Evolutionary conservation across 2,888 invertebrate species (phyloP).

Genomic region (Sarcophaga subvicina): DNA sequence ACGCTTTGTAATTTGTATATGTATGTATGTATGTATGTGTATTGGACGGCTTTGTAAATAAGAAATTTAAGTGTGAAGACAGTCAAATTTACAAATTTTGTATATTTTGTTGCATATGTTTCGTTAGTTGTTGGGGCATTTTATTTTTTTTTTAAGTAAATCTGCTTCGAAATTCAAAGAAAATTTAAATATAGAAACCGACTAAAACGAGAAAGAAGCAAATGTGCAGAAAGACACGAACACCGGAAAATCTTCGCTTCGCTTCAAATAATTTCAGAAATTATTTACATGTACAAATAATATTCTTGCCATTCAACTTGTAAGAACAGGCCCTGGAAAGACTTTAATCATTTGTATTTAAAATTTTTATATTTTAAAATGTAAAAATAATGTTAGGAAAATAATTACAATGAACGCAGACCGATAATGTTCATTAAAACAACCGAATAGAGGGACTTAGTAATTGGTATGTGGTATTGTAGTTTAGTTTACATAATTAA

Average conservation of each 20-base stretch:
- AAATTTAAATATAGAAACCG: constrained; percentile 21
- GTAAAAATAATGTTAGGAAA: too few relatives aligned
- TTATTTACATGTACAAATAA: constrained; percentile 42
- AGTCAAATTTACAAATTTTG: too few relatives aligned
- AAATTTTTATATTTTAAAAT: background rate
- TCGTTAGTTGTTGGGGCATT: background rate
- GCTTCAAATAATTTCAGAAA: constrained; percentile 52
- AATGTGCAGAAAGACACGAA: background rate
- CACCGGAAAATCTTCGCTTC: constrained; percentile 57
- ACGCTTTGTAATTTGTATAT: background rate
- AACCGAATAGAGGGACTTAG: too few relatives aligned
- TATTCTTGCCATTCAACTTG: background rate
- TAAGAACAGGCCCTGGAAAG: constrained; percentile 15
- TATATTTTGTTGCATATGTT: background rate
- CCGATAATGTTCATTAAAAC: too few relatives aligned
- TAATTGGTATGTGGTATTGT: too few relatives aligned
- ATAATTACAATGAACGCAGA: too few relatives aligned
- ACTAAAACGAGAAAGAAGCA: background rate
- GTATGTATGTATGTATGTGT: background rate
- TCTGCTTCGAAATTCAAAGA: constrained; percentile 20
- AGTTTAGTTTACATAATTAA: too few relatives aligned
- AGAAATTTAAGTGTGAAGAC: too few relatives aligned
- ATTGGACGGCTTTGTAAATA: too few relatives aligned
- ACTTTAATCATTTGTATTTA: background rate
- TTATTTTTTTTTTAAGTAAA: constrained; percentile 3